Conservation (phyloP, 2,888 invertebrate species). For the Dryococelus australis region DNA sequence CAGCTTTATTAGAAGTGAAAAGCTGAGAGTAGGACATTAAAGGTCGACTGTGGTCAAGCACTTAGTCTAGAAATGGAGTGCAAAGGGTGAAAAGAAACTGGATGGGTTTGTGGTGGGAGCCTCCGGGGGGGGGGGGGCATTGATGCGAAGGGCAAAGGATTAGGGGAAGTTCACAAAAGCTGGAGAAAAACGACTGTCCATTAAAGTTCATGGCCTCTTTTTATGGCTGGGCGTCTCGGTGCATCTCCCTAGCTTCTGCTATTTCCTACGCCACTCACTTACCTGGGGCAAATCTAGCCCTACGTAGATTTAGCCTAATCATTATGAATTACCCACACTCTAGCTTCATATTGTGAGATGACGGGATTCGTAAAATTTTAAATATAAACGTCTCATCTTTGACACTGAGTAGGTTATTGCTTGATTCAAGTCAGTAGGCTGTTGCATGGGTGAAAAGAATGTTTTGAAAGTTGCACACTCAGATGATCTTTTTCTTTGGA, state of each 20-base stretch:
- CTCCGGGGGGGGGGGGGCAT: not conserved
- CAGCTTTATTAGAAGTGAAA: slow-evolving; percentile 16
- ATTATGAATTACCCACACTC: too few species aligned
- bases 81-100: slow-evolving; percentile 3
- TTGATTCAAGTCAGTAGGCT: too few species aligned
- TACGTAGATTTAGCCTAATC: too few species aligned
- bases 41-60: not conserved
- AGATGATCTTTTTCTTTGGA: too few species aligned
- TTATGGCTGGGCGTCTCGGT: not conserved
- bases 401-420: too few species aligned
- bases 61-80: slow-evolving; percentile 13
- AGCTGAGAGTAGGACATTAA: not conserved
- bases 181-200: not conserved
- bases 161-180: not conserved
- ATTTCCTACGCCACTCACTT: not conserved
- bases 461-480: too few species aligned
- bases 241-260: not conserved
- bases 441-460: too few species aligned
- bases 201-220: not conserved
- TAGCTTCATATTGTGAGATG: too few species aligned
- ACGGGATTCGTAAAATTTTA: too few species aligned
- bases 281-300: not conserved
- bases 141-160: not conserved
- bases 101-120: not conserved
- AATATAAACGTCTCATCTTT: too few species aligned